Base-by-base conservation (phyloP, 1,140 invertebrate genomes). In the Polyergus mexicanus region DNA sequence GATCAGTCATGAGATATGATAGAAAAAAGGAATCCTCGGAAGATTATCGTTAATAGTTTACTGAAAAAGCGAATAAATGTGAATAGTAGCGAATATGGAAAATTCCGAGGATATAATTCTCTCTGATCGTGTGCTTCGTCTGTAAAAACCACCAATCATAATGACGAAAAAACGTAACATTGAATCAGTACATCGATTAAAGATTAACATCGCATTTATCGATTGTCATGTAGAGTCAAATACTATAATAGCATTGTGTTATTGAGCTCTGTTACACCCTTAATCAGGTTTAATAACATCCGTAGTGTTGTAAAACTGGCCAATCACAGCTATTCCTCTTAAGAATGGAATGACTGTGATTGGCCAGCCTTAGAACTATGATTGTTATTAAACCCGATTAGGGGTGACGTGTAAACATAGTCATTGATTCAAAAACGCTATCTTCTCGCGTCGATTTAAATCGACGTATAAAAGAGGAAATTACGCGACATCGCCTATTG, bases 101-200 rank as follows among this genome's bases (percentile, higher is more conserved):
- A 81, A 81, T 71, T 7, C 51, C 35, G 28, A 38, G 22, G 58
- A 5, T 41, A 38, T 2, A n/a, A 58, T 58, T 7, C 3, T 10
- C 35, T 16, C 54, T 41, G 16, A n/a, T 69, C 25, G 69, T 3
- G 38, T 32, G 19, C 19, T 16, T 41, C 28, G n/a, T 51, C n/a
- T 16, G 47, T 35, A 56, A 80, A 78, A 80, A 58, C 41, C 25
- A 13, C 6, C 16, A 25, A 56, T 16, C 10, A 54, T 11, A 58
- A 72, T 44, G 54, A 25, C 44, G 28, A 71, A 19, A 11, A 69
- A n/a, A 13, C 32, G n/a, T 38, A 38, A 44, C 10, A 56, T 3
- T 22, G 32, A 77, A 63, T 69, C 35, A 5, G 10, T 41, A 81
- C 10, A 60, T 81, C 4, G 11, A 81, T 56, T 41, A 81, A 38